A percentile compares a stretch with the other conserved stretches of the same genome.
Conservation (phyloP, 2,797 vertebrate genomes). For the Poecilia picta region DNA sequence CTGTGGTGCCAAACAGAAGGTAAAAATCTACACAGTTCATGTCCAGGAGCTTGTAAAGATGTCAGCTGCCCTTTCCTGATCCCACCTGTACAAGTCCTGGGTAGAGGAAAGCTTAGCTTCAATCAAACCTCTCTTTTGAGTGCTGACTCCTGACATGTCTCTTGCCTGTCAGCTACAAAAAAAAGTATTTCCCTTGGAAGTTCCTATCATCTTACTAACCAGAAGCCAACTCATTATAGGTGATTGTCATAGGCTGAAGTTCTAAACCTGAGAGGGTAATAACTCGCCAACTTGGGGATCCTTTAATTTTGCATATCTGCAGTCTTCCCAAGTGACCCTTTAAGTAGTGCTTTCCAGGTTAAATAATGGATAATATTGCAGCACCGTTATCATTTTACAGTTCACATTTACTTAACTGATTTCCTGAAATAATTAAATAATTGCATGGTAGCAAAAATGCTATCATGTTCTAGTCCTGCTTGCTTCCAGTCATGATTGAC, state of each 20-base stretch:
- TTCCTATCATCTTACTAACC: not conserved
- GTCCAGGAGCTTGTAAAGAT: too few species aligned
- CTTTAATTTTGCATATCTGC: not conserved
- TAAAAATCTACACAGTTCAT: too few species aligned
- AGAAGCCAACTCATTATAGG: not conserved
- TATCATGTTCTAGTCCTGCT: not conserved
- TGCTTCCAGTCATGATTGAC: constrained; percentile 59
- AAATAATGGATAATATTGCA: not conserved
- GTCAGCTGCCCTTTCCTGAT: too few species aligned
- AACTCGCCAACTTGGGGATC: not conserved
- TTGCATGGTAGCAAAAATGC: constrained; percentile 5
- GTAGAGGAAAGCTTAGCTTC: too few species aligned
- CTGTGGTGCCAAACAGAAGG: too few species aligned
- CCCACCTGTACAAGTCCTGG: too few species aligned
- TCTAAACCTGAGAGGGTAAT: not conserved
- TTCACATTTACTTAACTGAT: not conserved
- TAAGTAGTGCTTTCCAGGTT: not conserved
- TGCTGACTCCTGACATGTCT: too few species aligned
- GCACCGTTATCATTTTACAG: not conserved
- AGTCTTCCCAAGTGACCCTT: not conserved
- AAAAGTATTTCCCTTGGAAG: not conserved
- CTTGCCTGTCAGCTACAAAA: too few species aligned
- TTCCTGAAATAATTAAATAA: not conserved
- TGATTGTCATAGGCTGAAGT: not conserved
- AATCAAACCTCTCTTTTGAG: too few species aligned